These are phyloP conservation scores for Enoplosus armatus DNA, from an alignment of 2,797 vertebrate species.

Conservation along the genomic window DNA sequence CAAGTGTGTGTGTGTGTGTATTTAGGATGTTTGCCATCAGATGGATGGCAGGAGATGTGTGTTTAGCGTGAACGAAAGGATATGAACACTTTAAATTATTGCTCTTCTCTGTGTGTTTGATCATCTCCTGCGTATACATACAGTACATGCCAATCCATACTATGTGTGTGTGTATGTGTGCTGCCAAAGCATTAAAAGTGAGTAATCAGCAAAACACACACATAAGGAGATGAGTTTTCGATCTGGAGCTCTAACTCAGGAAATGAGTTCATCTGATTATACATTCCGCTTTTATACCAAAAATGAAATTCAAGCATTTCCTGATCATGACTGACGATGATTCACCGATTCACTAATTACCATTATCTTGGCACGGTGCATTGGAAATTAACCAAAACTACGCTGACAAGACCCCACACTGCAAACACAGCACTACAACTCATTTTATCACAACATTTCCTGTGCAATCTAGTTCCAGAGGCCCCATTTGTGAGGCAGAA, in stretches of 20 bases:
- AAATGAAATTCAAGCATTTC: conserved; percentile 60
- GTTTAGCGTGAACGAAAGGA: conserved; percentile 7
- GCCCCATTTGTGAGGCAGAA: not conserved
- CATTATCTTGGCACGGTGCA: conserved; percentile 39
- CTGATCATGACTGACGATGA: conserved; percentile 42
- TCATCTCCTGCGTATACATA: conserved; percentile 9
- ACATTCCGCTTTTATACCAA: conserved; percentile 47
- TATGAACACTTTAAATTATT: conserved; percentile 14
- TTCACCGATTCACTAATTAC: conserved; percentile 50
- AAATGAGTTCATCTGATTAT: conserved; percentile 59
- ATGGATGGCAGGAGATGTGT: conserved; percentile 9
- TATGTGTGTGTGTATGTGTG: conserved; percentile 2
- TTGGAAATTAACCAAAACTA: conserved; percentile 43
- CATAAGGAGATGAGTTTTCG: conserved; percentile 49
- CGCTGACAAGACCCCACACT: conserved; percentile 24
- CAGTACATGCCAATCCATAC: conserved; percentile 15
- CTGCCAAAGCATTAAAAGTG: conserved; percentile 29
- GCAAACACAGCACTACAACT: conserved; percentile 8
- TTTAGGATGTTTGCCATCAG: conserved; percentile 41
- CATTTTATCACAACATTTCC: conserved; percentile 23
- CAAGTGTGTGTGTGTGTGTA: conserved; percentile 33
- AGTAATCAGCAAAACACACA: conserved; percentile 26
- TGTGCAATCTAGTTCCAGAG: conserved; percentile 30
- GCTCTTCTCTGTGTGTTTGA: conserved; percentile 19
- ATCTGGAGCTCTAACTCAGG: conserved; percentile 57